phyloP scores from a whole-genome alignment of 2,888 invertebrate species.

The Elegia similella region DNA sequence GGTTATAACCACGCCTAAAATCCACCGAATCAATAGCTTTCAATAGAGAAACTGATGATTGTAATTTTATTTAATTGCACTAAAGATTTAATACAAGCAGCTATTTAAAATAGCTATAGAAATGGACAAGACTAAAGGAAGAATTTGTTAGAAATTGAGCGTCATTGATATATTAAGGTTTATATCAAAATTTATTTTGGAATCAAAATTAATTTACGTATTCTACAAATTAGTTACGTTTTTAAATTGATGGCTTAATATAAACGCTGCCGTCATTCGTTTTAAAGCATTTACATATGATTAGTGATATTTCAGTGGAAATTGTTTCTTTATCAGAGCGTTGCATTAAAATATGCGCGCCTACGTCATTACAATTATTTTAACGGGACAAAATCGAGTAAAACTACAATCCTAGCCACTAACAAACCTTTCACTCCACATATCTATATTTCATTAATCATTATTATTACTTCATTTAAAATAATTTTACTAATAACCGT shows the following conservation, averaged over 20 bases:
- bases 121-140: slow-evolving; percentile 23
- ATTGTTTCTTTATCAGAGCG: slow-evolving; percentile 10
- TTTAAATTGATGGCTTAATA: not conserved
- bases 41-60: slow-evolving; percentile 1
- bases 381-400: slow-evolving; percentile 35
- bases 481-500: slow-evolving; percentile 42
- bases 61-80: not conserved
- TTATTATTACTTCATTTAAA: slow-evolving; percentile 32
- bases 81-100: slow-evolving; percentile 11
- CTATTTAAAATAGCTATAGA: slow-evolving; percentile 19
- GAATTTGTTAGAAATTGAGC: slow-evolving; percentile 23
- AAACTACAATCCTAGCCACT: slow-evolving; percentile 44
- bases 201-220: slow-evolving; percentile 5
- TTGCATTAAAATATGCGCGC: slow-evolving; percentile 24
- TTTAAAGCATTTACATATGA: slow-evolving; percentile 8
- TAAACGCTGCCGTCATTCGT: not conserved
- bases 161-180: slow-evolving; percentile 11
- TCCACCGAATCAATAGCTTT: not conserved
- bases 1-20: not conserved
- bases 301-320: slow-evolving; percentile 2
- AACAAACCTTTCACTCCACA: slow-evolving; percentile 40
- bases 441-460: slow-evolving; percentile 28
- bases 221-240: slow-evolving; percentile 1
- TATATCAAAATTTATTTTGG: slow-evolving; percentile 7
- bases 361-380: slow-evolving; percentile 31